phyloP scores from a whole-genome alignment of 1,140 invertebrate genomes.

The Harpegnathos saltator region DNA sequence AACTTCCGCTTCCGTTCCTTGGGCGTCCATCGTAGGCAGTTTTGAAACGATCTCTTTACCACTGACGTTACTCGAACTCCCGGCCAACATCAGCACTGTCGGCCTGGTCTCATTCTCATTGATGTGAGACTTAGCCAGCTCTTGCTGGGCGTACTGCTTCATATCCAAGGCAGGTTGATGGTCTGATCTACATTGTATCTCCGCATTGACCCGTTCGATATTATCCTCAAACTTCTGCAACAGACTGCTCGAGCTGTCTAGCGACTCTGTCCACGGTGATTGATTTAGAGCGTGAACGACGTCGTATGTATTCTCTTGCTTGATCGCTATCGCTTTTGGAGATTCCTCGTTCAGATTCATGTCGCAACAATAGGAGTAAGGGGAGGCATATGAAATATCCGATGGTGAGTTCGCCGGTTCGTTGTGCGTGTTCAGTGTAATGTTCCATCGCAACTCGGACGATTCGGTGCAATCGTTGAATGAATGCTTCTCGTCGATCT shows the following conservation, averaged over 20 bases:
- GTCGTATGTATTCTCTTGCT: conserved; percentile 43
- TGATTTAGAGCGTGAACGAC: conserved; percentile 3
- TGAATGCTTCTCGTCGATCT: conserved; percentile 48
- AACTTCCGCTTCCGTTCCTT: conserved; percentile 69
- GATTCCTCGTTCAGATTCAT: conserved; percentile 46
- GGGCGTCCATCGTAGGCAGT: conserved; percentile 17
- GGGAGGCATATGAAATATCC: conserved; percentile 14
- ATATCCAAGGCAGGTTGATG: conserved; percentile 1
- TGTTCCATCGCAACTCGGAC: conserved; percentile 51
- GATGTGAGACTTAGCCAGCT: conserved; percentile 24
- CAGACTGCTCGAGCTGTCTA: neutral
- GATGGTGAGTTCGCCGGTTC: conserved; percentile 23
- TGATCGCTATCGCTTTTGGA: neutral
- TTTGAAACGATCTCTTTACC: conserved; percentile 76
- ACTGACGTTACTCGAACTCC: conserved; percentile 76
- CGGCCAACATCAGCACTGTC: conserved; percentile 87
- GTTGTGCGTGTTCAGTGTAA: conserved; percentile 1
- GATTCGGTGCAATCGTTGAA: neutral
- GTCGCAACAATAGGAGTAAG: conserved; percentile 29
- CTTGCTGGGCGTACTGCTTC: neutral
- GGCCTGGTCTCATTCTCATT: conserved; percentile 86
- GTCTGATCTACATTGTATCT: conserved; percentile 38
- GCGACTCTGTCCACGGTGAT: conserved; percentile 43
- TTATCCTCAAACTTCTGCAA: conserved; percentile 32
- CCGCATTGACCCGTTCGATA: conserved; percentile 3